phyloP scores from a whole-genome alignment of 2,797 vertebrate genomes.

The Neolamprologus multifasciatus region DNA sequence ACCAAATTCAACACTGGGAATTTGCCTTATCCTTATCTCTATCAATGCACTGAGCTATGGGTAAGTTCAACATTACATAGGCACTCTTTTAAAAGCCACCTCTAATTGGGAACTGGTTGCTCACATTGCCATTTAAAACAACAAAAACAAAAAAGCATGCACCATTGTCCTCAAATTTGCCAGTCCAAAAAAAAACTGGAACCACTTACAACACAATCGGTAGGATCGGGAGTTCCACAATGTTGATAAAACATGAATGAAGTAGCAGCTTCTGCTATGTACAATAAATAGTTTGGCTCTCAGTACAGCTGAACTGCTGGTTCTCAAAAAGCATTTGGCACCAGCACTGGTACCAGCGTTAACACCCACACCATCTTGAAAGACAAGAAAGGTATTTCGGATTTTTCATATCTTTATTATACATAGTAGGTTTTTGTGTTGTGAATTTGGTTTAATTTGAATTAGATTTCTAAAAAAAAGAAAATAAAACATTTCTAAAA shows the following conservation, averaged over 20 bases:
- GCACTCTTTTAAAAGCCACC: not conserved
- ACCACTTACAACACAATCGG: not conserved
- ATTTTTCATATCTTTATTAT: not conserved
- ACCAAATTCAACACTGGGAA: not conserved
- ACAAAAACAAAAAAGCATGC: not conserved
- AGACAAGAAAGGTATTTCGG: fast-evolving
- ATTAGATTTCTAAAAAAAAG: fast-evolving
- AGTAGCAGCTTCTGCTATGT: not conserved
- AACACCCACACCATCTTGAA: not conserved
- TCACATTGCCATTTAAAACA: not conserved
- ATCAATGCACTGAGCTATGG: not conserved
- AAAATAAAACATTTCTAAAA: fast-evolving
- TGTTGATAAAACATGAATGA: not conserved
- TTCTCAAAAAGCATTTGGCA: not conserved
- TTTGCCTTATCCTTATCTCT: not conserved
- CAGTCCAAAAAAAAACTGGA: not conserved
- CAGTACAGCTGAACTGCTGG: too few relatives aligned
- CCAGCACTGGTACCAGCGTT: not conserved
- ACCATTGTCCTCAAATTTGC: not conserved
- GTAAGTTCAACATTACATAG: not conserved
- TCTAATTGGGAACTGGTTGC: not conserved
- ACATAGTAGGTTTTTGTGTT: not conserved
- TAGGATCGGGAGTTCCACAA: not conserved
- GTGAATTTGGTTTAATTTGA: not conserved
- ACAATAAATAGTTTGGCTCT: not conserved